phyloP scores from a whole-genome alignment of 2,888 invertebrate species.

The Agrotis puta region DNA sequence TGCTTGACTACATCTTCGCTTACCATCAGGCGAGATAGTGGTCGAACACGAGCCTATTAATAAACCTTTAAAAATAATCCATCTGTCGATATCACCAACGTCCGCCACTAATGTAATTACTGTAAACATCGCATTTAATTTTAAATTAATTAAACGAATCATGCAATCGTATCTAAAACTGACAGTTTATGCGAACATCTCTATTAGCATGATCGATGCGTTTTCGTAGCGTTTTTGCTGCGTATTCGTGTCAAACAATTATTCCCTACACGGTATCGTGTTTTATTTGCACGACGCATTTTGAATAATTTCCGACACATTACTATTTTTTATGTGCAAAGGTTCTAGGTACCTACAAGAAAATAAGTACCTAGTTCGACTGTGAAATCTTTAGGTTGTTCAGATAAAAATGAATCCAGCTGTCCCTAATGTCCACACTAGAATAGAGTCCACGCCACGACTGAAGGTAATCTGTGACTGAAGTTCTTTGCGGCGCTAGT shows the following conservation, averaged over 20 bases:
- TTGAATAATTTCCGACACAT: slow-evolving; percentile 33
- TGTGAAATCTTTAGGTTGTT: too few species aligned
- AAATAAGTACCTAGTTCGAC: too few species aligned
- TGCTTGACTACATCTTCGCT: too few species aligned
- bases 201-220: slow-evolving; percentile 58
- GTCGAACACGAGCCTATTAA: too few species aligned
- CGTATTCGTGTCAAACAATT: slow-evolving; percentile 64
- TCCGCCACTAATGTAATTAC: slow-evolving; percentile 10
- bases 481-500: too few species aligned
- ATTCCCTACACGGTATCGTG: slow-evolving; percentile 57
- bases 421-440: too few species aligned
- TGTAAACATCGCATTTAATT: slow-evolving; percentile 10
- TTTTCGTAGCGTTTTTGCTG: slow-evolving; percentile 50
- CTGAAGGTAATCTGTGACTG: too few species aligned
- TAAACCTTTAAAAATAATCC: background rate
- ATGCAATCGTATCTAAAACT: slow-evolving; percentile 16
- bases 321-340: slow-evolving; percentile 3
- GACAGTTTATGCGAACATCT: slow-evolving; percentile 51
- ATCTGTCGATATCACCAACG: background rate
- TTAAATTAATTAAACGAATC: slow-evolving; percentile 31
- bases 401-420: too few species aligned
- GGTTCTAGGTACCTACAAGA: too few species aligned
- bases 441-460: too few species aligned
- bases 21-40: too few species aligned
- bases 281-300: slow-evolving; percentile 50